Conservation (phyloP, 2,113 vertebrate genomes). For the cat (Felis catus) region DNA sequence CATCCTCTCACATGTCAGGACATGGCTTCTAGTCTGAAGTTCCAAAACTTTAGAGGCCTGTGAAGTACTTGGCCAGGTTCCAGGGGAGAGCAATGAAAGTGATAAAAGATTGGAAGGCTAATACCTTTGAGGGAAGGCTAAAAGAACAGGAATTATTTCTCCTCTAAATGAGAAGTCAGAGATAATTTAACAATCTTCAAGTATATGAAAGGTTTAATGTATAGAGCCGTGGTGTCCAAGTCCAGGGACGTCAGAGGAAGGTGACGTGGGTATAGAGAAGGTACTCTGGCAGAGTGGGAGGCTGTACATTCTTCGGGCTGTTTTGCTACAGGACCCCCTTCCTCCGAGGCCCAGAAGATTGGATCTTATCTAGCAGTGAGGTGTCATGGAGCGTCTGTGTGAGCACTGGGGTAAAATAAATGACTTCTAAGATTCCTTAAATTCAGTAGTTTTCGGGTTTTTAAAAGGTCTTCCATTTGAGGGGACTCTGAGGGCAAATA, state of each 20-base stretch:
- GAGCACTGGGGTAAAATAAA: slow-evolving; percentile 72
- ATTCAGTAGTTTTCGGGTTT: slow-evolving; percentile 61
- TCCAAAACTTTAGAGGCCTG: slow-evolving; percentile 61
- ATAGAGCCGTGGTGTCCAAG: not conserved
- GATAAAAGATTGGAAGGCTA: slow-evolving; percentile 74
- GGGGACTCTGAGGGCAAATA: slow-evolving; percentile 66
- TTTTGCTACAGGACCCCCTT: not conserved
- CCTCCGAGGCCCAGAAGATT: not conserved
- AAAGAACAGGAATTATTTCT: slow-evolving; percentile 78
- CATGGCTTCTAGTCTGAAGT: slow-evolving; percentile 25
- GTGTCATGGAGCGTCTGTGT: slow-evolving; percentile 24
- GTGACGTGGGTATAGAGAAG: not conserved
- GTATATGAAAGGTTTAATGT: slow-evolving; percentile 53
- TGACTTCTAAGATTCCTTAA: slow-evolving; percentile 69
- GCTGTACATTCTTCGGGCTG: not conserved
- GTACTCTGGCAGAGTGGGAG: not conserved
- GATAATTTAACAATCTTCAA: slow-evolving; percentile 69
- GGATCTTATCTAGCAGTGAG: not conserved
- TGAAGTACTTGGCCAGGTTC: slow-evolving; percentile 65
- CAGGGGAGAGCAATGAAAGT: slow-evolving; percentile 73
- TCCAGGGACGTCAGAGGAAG: not conserved
- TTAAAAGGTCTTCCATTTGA: slow-evolving; percentile 73
- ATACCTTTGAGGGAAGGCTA: slow-evolving; percentile 71
- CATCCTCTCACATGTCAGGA: slow-evolving; percentile 55
- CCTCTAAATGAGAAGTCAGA: slow-evolving; percentile 73